A percentile compares a stretch with the other conserved stretches of the same genome.
Evolutionary conservation across 2,797 vertebrate genomes (phyloP).

Genomic region (Trichosurus vulpecula): DNA sequence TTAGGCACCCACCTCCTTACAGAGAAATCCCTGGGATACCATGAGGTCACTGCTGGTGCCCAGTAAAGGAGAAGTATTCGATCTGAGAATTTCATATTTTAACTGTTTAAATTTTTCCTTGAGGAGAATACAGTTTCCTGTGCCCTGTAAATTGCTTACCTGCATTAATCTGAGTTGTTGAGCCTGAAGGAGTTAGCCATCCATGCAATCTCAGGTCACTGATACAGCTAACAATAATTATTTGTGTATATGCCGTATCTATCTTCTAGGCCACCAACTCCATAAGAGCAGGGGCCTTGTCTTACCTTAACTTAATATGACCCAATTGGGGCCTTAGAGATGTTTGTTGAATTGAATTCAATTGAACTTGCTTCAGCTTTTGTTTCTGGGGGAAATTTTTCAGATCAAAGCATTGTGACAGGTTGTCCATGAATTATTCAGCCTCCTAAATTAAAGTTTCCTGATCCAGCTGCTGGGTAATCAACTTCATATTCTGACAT

Average conservation of each 20-base stretch:
- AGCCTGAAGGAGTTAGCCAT: not conserved
- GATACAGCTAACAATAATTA: not conserved
- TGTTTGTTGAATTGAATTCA: not conserved
- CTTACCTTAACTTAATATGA: not conserved
- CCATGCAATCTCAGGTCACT: not conserved
- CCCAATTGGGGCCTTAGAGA: not conserved
- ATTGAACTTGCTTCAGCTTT: not conserved
- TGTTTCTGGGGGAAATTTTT: not conserved
- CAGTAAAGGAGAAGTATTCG: not conserved
- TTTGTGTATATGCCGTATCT: not conserved
- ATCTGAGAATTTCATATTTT: not conserved
- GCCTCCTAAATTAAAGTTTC: not conserved
- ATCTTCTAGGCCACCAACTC: not conserved
- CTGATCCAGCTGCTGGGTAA: not conserved
- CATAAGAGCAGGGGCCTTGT: not conserved
- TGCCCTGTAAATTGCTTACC: not conserved
- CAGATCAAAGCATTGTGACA: not conserved
- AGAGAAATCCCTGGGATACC: not conserved
- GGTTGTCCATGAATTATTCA: not conserved
- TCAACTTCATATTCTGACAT: not conserved
- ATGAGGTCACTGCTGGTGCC: not conserved
- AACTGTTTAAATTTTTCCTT: not conserved
- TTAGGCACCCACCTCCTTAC: not conserved
- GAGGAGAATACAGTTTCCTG: not conserved
- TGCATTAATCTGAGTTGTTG: not conserved